A percentile compares a stretch with the other conserved stretches of the same genome.
phyloP scores from a whole-genome alignment of 1,140 invertebrate species.

The Drosophila subpulchrella region DNA sequence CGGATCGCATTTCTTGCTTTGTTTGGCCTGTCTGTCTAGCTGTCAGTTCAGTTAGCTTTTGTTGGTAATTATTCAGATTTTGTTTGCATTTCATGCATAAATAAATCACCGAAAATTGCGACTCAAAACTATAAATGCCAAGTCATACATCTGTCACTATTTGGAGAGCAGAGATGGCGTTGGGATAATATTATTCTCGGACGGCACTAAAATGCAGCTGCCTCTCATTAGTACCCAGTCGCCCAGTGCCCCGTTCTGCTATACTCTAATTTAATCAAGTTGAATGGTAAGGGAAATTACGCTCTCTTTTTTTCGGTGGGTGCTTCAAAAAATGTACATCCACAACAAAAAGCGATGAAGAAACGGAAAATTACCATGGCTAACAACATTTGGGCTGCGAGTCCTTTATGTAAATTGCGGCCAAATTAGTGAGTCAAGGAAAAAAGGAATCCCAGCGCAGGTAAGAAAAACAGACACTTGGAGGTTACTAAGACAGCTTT shows the following conservation, averaged over 20 bases:
- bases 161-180: background rate
- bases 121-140: constrained; percentile 61
- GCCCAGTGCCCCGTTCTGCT: constrained; percentile 1
- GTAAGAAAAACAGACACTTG: constrained; percentile 34
- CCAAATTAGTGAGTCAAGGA: constrained; percentile 65
- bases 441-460: constrained; percentile 43
- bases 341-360: constrained; percentile 8
- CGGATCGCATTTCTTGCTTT: constrained; percentile 27
- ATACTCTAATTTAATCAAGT: constrained; percentile 66
- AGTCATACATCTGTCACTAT: constrained; percentile 59
- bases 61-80: constrained; percentile 76
- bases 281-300: constrained; percentile 53
- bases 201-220: constrained; percentile 71
- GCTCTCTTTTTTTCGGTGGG: constrained; percentile 20
- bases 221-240: constrained; percentile 57
- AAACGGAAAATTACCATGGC: constrained; percentile 48
- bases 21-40: constrained; percentile 53
- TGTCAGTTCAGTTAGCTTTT: constrained; percentile 55
- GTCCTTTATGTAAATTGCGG: constrained; percentile 74
- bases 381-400: constrained; percentile 47
- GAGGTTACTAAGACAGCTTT: constrained; percentile 20
- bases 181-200: constrained; percentile 16
- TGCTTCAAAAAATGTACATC: constrained; percentile 18
- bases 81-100: constrained; percentile 73
- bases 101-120: constrained; percentile 65